These are phyloP conservation scores for Leptinotarsa texana DNA, from an alignment of 1,140 invertebrate species.

Conservation along the genomic window DNA sequence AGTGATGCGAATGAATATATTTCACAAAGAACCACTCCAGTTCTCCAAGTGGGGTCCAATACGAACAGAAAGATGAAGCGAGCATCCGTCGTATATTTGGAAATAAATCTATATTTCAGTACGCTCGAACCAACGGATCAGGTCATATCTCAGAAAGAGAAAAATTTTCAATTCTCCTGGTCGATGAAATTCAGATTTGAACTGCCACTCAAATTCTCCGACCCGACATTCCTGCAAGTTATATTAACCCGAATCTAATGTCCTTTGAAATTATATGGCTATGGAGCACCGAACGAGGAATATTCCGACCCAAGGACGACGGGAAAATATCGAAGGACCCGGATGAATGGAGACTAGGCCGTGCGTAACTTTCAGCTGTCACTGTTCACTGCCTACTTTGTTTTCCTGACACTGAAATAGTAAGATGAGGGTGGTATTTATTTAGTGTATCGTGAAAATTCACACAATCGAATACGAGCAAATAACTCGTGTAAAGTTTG, in stretches of 20 bases:
- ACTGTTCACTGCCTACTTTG: constrained; percentile 33
- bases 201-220: constrained; percentile 9
- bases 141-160: not conserved
- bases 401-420: constrained; percentile 28
- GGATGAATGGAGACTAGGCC: constrained; percentile 33
- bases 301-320: constrained; percentile 5
- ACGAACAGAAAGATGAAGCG: not conserved
- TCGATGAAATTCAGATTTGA: constrained; percentile 21
- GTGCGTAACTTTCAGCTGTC: constrained; percentile 36
- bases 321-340: constrained; percentile 30
- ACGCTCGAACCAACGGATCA: not conserved
- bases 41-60: not conserved
- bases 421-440: not conserved
- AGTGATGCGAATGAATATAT: too few relatives aligned
- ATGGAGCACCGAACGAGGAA: not conserved
- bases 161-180: not conserved
- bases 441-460: not conserved
- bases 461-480: too few relatives aligned
- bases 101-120: not conserved
- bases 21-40: too few relatives aligned
- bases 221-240: constrained; percentile 14
- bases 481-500: too few relatives aligned
- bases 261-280: constrained; percentile 14
- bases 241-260: constrained; percentile 12
- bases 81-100: not conserved